Evolutionary conservation across 2,797 vertebrate genomes (phyloP).

Genomic region (Epinephelus malabaricus): DNA sequence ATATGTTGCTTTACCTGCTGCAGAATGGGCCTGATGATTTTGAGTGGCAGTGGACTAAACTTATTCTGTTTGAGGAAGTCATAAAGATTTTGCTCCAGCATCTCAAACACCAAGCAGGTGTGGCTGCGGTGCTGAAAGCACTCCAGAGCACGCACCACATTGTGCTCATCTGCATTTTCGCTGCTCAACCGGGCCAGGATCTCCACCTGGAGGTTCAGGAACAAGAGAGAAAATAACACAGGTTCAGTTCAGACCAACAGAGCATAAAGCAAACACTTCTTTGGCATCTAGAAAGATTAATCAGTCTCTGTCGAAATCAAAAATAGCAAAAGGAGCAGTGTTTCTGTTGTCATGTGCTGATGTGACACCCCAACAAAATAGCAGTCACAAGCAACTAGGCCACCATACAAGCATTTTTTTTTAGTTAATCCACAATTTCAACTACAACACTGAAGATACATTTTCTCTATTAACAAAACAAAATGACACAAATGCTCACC

Average conservation of each 20-base stretch:
- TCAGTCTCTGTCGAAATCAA: neutral
- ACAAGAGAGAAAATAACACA: neutral
- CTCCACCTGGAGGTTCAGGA: conserved; percentile 76
- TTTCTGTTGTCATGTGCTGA: neutral
- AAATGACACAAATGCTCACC: conserved; percentile 80
- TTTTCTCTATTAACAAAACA: neutral
- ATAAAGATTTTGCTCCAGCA: conserved; percentile 98
- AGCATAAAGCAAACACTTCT: neutral
- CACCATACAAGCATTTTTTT: neutral
- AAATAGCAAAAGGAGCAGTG: neutral
- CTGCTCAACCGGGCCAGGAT: conserved; percentile 95
- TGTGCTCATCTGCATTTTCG: conserved; percentile 96
- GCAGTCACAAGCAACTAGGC: neutral
- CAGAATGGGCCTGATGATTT: conserved; percentile 96
- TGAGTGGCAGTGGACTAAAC: conserved; percentile 97
- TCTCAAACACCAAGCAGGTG: conserved; percentile 98
- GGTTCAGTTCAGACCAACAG: neutral
- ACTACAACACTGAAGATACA: neutral
- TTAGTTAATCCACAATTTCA: neutral
- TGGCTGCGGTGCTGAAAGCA: conserved; percentile 98
- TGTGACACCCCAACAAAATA: neutral
- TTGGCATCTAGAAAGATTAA: neutral
- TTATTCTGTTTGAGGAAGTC: conserved; percentile 99
- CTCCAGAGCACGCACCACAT: conserved; percentile 96
- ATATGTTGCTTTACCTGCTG: conserved; percentile 85